Percentiles rank a stretch among this genome's conserved stretches.
phyloP scores from a whole-genome alignment of 2,797 vertebrate species.

The Trichosurus vulpecula region DNA sequence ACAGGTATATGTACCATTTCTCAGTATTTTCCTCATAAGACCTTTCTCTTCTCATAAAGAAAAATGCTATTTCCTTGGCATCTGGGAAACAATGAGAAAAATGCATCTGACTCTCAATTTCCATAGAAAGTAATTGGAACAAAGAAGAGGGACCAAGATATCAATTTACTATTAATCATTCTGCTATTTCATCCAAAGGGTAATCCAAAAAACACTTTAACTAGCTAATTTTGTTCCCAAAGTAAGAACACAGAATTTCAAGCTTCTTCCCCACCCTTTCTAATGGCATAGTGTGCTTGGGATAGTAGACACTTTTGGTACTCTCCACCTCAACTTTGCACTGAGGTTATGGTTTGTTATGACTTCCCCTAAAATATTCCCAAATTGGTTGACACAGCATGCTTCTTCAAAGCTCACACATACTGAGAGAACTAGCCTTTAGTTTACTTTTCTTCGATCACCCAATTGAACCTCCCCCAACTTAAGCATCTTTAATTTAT shows the following conservation, averaged over 20 bases:
- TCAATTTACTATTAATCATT: conserved; percentile 19
- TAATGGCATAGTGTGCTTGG: neutral
- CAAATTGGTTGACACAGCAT: neutral
- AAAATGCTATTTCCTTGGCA: conserved; percentile 15
- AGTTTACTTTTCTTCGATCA: neutral
- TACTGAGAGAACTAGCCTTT: neutral
- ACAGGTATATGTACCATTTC: neutral
- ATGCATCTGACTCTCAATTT: conserved; percentile 24
- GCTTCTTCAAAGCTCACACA: neutral
- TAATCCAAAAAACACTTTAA: neutral
- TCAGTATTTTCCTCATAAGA: neutral
- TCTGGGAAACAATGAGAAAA: conserved; percentile 41
- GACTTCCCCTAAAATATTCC: neutral
- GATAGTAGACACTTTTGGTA: neutral
- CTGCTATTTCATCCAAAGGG: conserved; percentile 36
- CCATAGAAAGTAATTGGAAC: neutral
- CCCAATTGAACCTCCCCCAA: neutral
- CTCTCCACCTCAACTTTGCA: neutral
- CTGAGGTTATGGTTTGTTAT: neutral
- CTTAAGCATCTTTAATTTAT: neutral
- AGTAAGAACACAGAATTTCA: neutral
- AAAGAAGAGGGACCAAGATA: neutral
- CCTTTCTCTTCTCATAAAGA: conserved; percentile 21
- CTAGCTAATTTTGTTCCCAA: neutral
- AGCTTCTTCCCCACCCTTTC: neutral